phyloP scores from a whole-genome alignment of 2,797 vertebrate species.

The Vireo griseus region DNA sequence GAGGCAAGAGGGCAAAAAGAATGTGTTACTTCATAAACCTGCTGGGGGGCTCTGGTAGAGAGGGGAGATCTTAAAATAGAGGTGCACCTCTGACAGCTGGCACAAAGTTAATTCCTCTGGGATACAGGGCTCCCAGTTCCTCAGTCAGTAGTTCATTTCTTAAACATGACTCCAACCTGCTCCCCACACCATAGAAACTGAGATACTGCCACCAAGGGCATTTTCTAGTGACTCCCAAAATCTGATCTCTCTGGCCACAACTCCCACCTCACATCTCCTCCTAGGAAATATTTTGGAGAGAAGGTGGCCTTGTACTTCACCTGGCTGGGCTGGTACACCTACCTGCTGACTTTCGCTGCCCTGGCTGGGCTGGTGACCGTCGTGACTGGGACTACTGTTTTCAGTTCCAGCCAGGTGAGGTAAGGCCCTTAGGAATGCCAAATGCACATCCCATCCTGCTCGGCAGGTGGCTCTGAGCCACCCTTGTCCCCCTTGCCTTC shows the following conservation, averaged over 20 bases:
- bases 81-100: neutral
- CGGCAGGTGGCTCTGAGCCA: fast-evolving
- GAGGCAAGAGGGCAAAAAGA: neutral
- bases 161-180: neutral
- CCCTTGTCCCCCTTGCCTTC: neutral
- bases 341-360: slow-evolving; percentile 81
- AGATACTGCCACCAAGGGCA: neutral
- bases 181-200: neutral
- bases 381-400: slow-evolving; percentile 81
- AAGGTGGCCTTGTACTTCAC: slow-evolving; percentile 93
- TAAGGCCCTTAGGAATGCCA: slow-evolving; percentile 54
- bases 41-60: neutral
- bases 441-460: fast-evolving
- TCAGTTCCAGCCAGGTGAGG: slow-evolving; percentile 86
- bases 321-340: slow-evolving; percentile 95
- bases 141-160: neutral
- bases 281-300: slow-evolving; percentile 91
- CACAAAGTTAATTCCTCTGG: neutral
- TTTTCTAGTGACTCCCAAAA: neutral
- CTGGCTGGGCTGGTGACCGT: slow-evolving; percentile 77
- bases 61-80: neutral
- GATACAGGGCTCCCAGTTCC: neutral
- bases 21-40: fast-evolving
- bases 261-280: neutral
- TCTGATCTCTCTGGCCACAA: neutral